A percentile compares a stretch with the other conserved stretches of the same genome.
phyloP scores from a whole-genome alignment of 2,888 invertebrate species.

The Himalopsyche tibetana region DNA sequence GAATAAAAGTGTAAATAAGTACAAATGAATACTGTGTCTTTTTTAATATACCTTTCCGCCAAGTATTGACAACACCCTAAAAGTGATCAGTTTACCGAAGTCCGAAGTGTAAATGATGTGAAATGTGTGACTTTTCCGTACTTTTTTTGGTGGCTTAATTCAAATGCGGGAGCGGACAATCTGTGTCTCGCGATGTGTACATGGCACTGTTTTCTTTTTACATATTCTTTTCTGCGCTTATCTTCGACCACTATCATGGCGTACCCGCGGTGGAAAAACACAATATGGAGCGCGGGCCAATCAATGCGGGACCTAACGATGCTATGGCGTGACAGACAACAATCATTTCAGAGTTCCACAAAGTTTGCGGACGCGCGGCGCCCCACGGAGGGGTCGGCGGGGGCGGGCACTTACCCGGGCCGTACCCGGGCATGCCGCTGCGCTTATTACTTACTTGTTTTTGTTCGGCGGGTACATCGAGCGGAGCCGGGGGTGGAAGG shows the following conservation, averaged over 20 bases:
- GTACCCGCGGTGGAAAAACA: slow-evolving; percentile 12
- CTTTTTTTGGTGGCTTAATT: too few relatives aligned
- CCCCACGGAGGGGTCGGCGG: neutral
- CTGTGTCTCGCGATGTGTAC: too few relatives aligned
- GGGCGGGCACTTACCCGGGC: neutral
- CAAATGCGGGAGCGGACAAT: too few relatives aligned
- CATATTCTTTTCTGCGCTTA: neutral
- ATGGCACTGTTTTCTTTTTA: too few relatives aligned
- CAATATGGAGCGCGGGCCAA: slow-evolving; percentile 1
- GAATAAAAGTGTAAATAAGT: too few relatives aligned
- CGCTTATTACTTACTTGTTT: slow-evolving; percentile 20
- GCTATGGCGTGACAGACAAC: slow-evolving; percentile 34
- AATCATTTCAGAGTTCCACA: slow-evolving; percentile 42
- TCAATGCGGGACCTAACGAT: slow-evolving; percentile 35
- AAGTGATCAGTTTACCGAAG: too few relatives aligned
- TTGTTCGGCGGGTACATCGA: neutral
- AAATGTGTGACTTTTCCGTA: too few relatives aligned
- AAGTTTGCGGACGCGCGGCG: slow-evolving; percentile 15
- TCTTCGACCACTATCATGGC: neutral
- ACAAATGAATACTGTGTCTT: too few relatives aligned
- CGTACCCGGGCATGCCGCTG: neutral
- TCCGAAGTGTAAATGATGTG: too few relatives aligned
- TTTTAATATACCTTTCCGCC: too few relatives aligned
- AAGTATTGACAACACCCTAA: too few relatives aligned
- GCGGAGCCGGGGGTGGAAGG: neutral